Evolutionary conservation across 2,797 vertebrate genomes (phyloP), one percentile per base, ranked within the genome.

Genomic region (Peromyscus aztecus): DNA sequence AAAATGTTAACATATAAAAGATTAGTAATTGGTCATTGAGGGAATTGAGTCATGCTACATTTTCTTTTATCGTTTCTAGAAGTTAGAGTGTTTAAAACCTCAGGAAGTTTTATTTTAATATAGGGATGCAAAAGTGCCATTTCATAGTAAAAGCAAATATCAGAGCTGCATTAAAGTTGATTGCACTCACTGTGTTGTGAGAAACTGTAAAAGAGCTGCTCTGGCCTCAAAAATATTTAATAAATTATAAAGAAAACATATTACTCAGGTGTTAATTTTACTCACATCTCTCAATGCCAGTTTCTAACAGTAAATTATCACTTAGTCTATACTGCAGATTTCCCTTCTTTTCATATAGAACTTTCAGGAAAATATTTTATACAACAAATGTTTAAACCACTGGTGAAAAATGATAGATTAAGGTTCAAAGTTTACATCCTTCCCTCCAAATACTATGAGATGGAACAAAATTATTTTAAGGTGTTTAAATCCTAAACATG

Each of bases 231-330:
- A 94, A 92, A 14, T 29, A 43, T 76, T 91, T 91, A 97, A 94
- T 89, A 92, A 87, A 92, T 81, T 94, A 86, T 46, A 96, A 98
- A 83, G 61, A 92, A 97, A 97, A 96, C 67, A 90, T 37, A 59
- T 92, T 82, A 93, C 37, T 83, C 78, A 93, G 89, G 71, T 95
- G 94, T 80, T 96, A 94, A 97, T 95, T 97, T 93, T 89, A 92
- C 71, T 94, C 92, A 65, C 81, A 90, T 90, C 71, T 90, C 11
- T 89, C n/a, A 61, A 73, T 88, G 73, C 89, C 3, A 27, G 27
- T 83, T 96, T 97, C 57, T 49, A 97, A 17, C 5, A 4, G 4
- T 14, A 95, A 95, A 86, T 91, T 90, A 92, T 83, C 93, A 82
- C 49, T 57, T 78, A 63, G 17, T 94, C 82, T 86, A 89, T 34